A percentile compares a stretch with the other conserved stretches of the same genome.
phyloP scores from a whole-genome alignment of 53 echinoderm and acorn worm species.

The Temnopleurus reevesii region DNA sequence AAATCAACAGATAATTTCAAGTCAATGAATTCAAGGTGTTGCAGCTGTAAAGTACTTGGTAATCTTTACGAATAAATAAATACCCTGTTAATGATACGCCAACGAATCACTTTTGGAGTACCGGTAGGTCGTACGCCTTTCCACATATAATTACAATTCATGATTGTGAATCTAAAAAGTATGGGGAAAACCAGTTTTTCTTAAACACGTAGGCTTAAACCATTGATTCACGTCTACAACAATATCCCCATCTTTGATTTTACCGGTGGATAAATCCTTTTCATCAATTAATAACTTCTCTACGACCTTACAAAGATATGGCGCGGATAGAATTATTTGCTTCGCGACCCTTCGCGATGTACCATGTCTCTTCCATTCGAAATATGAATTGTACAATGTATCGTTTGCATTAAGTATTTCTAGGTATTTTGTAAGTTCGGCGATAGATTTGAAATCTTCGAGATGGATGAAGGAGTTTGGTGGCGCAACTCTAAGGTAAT shows the following conservation, averaged over 20 bases:
- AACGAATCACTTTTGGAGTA: no score
- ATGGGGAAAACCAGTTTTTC: background rate
- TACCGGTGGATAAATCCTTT: background rate
- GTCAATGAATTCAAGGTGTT: no score
- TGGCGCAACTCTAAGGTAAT: conserved; percentile 37
- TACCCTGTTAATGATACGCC: no score
- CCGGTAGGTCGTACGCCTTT: no score
- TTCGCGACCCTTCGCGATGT: background rate
- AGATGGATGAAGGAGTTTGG: conserved; percentile 53
- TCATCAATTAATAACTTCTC: background rate
- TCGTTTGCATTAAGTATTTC: conserved; percentile 19
- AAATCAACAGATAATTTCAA: no score
- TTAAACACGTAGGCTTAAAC: background rate
- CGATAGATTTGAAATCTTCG: conserved; percentile 32
- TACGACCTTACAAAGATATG: background rate
- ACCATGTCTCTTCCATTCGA: conserved; percentile 51
- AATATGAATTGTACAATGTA: conserved; percentile 37
- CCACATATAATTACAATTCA: no score
- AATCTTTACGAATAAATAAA: no score
- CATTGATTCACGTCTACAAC: background rate
- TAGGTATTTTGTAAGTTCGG: conserved; percentile 32
- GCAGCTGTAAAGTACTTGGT: no score
- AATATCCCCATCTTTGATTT: background rate
- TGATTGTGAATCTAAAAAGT: no score
- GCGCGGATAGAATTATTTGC: background rate